A percentile compares a stretch with the other conserved stretches of the same genome.
phyloP scores from a whole-genome alignment of 1,140 invertebrate genomes.

The Euwallacea similis region DNA sequence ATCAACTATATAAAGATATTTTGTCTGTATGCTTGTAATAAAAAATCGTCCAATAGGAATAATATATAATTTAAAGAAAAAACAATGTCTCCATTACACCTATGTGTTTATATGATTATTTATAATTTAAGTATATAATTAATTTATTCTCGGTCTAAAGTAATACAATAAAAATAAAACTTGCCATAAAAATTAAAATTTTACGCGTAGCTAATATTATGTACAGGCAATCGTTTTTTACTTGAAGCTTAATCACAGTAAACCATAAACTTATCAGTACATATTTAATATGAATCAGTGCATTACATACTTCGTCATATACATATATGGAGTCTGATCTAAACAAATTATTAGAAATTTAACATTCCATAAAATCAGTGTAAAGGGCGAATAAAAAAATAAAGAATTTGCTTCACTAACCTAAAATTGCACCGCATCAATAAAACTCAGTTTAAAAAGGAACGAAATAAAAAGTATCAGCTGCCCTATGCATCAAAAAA shows the following conservation, averaged over 20 bases:
- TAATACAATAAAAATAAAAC: conserved; percentile 46
- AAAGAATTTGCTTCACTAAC: no score
- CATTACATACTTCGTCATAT: conserved; percentile 53
- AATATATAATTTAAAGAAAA: conserved; percentile 44
- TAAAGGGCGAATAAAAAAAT: no score
- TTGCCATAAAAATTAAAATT: conserved; percentile 43
- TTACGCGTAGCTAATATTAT: conserved; percentile 46
- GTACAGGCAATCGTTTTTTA: conserved; percentile 47
- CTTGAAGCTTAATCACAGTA: conserved; percentile 55
- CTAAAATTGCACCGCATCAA: no score
- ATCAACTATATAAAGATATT: conserved; percentile 43
- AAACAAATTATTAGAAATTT: not conserved
- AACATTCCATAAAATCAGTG: no score
- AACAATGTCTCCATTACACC: conserved; percentile 49
- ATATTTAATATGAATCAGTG: conserved; percentile 54
- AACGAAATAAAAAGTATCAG: not conserved
- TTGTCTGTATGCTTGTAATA: conserved; percentile 32
- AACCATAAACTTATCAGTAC: conserved; percentile 53
- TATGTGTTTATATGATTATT: conserved; percentile 50
- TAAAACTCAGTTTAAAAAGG: not conserved
- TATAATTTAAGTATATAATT: conserved; percentile 52
- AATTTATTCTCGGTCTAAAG: conserved; percentile 49
- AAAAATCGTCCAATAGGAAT: conserved; percentile 41
- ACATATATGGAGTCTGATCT: conserved; percentile 38
- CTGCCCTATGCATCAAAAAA: not conserved